Base-by-base conservation (phyloP, 2,113 vertebrate genomes). In the Amazona vittata region DNA sequence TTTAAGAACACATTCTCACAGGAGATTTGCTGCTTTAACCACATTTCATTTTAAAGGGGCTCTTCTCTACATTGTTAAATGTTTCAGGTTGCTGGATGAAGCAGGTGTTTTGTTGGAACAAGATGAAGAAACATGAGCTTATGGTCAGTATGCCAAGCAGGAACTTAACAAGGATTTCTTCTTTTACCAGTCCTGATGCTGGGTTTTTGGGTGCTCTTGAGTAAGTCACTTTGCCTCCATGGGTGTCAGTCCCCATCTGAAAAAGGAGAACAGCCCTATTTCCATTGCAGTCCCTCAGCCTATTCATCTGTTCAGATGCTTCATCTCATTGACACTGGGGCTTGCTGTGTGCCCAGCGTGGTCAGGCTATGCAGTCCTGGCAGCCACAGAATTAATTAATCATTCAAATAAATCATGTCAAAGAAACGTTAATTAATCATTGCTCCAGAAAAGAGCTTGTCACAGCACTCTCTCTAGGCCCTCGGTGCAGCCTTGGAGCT, bases 341-440 rank as follows among this genome's bases (percentile, higher is more conserved):
- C 39, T 92, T 75, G 26, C 52, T 44, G 29, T 15, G 35, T 78
- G 60, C 71, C 67, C 71, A 77, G 57, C 19, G 31, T 15, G 8
- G 33, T 12, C 24, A 81, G 26, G 6, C 7, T 47, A 33, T n/a
- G 31, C 35, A 73, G 77, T 24, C 39, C 52, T 17, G 35, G 11
- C 53, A 80, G 39, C 78, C 81, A 73, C 10, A 47, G 35, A 59
- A 16, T 63, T 80, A 95, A 95, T 96, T 95, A 93, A 87, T 79
- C 74, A 71, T 81, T 79, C 83, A 60, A 83, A 92, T 73, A 76
- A 90, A 86, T 88, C 12, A 29, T 35, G 57, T 37, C 57, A 80
- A 78, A 79, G 39, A 87, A 89, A 60, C 76, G 82, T 71, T 92
- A 95, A 96, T 96, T 91, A 91, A 94, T 82, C 73, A 52, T 65